Percentiles rank a stretch among this genome's conserved stretches.
Conservation (phyloP, 2,797 vertebrate genomes). For the Pseudocheirus occidentalis region DNA sequence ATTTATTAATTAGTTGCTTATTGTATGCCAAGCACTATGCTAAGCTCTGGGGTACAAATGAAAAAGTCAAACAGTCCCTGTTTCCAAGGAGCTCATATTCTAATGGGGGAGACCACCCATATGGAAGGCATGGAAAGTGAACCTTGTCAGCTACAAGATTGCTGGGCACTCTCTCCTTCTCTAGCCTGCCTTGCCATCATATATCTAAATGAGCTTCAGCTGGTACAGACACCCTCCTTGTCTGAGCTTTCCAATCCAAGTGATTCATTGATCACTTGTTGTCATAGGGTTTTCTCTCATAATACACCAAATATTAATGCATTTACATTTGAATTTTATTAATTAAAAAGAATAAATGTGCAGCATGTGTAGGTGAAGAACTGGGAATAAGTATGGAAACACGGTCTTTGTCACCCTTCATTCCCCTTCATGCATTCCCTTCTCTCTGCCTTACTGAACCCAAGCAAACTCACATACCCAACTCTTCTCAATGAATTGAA, state of each 20-base stretch:
- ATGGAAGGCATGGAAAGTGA: background rate
- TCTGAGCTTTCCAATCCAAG: background rate
- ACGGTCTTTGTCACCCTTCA: background rate
- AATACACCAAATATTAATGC: conserved; percentile 4
- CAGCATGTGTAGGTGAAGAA: background rate
- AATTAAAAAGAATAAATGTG: background rate
- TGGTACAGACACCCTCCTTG: background rate
- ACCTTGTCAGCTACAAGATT: too few relatives aligned
- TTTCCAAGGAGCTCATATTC: background rate
- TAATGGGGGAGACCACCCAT: background rate
- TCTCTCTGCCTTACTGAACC: background rate
- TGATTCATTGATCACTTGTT: conserved; percentile 21
- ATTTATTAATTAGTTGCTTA: background rate
- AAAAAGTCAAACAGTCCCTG: background rate
- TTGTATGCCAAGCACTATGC: too few relatives aligned
- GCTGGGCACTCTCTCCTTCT: background rate
- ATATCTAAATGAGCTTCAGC: background rate
- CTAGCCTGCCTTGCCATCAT: background rate
- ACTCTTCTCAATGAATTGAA: background rate
- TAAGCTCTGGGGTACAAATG: background rate
- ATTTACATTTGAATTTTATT: background rate
- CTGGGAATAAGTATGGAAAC: background rate
- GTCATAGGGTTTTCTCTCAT: conserved; percentile 20
- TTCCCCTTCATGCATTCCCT: background rate
- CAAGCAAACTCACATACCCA: background rate